phyloP scores from a whole-genome alignment of 2,888 invertebrate genomes.

The Tipula lateralis region DNA sequence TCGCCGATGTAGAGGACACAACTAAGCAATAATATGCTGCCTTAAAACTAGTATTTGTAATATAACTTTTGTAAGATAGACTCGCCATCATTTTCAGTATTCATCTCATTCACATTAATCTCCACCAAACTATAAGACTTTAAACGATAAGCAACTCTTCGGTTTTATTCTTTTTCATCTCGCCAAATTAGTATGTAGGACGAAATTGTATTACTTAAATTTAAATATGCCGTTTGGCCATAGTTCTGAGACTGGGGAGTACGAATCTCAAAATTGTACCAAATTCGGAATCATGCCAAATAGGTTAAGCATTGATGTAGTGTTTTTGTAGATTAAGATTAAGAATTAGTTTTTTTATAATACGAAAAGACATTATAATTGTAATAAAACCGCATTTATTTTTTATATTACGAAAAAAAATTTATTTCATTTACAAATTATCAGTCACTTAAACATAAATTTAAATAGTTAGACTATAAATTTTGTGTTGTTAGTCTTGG shows the following conservation, averaged over 20 bases:
- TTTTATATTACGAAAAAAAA: background rate
- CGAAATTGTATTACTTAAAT: background rate
- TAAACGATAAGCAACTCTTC: background rate
- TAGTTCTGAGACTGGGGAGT: background rate
- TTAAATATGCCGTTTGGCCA: background rate
- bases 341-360: background rate
- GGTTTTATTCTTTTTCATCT: background rate
- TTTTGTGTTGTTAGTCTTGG: background rate
- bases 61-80: background rate
- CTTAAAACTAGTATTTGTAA: background rate
- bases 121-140: background rate
- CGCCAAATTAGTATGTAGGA: background rate
- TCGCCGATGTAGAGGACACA: background rate
- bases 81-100: background rate
- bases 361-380: background rate
- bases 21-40: background rate
- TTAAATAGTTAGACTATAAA: background rate
- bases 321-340: background rate
- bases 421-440: constrained; percentile 19
- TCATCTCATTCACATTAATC: background rate
- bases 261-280: background rate
- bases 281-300: constrained; percentile 11
- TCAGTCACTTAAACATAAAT: background rate
- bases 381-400: background rate
- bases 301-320: background rate